Base-by-base conservation (phyloP, 2,888 invertebrate species). In the Parnassius orleans region DNA sequence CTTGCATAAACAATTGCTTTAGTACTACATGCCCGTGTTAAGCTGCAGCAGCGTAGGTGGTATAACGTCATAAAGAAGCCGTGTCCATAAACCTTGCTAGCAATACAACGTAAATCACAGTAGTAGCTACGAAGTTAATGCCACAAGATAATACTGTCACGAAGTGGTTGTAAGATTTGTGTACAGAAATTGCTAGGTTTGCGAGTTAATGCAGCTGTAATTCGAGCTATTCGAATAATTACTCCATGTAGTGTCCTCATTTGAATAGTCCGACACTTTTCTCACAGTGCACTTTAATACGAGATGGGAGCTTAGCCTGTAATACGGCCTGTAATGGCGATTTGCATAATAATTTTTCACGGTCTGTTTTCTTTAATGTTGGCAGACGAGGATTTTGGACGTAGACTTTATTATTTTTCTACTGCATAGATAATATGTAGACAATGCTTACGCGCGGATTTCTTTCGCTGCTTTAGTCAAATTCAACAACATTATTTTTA, bases 61-160 rank as follows among this genome's bases (percentile, higher is more conserved):
- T 69, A 70, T 69, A 69, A 69, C 62, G 60, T 71, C 68, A 74
- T 76, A 75, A 78, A 78, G 69, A 63, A 74, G 72, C 72, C 71
- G 74, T 72, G 71, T 67, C 73, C 69, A 70, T 73, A 72, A 74
- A 73, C 71, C 68, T 63, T 66, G 60, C 65, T 61, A 57, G 68
- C 68, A 68, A 65, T 68, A 70, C 72, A 68, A 72, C 71, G 69
- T 75, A 73, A 75, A 74, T 74, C 72, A 71, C 68, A 33, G 68
- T 61, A 65, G 55, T 60, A 65, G 54, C 61, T 65, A 54, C 55
- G 53, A 60, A 60, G 52, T 63, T 60, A 63, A 60, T 63, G 56
- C 63, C 47, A 10, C 48, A 60, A 57, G 54, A 64, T 68, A 61
- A 67, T 63, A 57, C 61, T 61, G 57, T 61, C 58, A 63, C 61